These are phyloP conservation scores for Syncerus caffer DNA, from an alignment of 2,797 vertebrate genomes.

Conservation along the genomic window DNA sequence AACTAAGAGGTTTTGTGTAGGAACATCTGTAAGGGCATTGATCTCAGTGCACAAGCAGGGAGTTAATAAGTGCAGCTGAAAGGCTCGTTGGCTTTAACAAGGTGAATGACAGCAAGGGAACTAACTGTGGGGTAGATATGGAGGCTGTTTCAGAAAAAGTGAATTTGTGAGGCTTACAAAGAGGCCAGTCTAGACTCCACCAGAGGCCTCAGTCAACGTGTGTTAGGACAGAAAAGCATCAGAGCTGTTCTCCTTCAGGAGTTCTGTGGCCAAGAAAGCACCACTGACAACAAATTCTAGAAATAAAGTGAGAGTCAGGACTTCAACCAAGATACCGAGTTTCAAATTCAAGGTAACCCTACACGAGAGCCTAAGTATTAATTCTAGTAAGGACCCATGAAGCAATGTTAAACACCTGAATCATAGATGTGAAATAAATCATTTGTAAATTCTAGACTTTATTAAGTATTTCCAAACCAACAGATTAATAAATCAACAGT, in stretches of 20 bases:
- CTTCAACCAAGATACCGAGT: neutral
- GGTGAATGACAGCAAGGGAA: neutral
- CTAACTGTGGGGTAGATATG: neutral
- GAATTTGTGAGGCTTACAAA: too few species aligned
- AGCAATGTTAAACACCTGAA: neutral
- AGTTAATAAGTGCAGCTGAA: neutral
- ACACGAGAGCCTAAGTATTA: neutral
- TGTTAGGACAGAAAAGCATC: neutral
- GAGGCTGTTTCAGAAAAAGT: neutral
- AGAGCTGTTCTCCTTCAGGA: neutral
- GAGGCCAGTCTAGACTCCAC: too few species aligned
- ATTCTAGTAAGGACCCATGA: neutral
- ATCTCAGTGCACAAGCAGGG: neutral
- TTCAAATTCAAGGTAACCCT: neutral
- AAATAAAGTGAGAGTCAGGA: neutral
- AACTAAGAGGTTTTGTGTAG: neutral
- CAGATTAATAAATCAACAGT: neutral
- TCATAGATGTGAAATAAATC: neutral
- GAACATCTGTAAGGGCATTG: neutral
- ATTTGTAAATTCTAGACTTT: neutral
- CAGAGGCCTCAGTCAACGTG: fast-evolving
- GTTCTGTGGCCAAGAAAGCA: neutral
- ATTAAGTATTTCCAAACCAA: neutral
- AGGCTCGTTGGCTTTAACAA: neutral
- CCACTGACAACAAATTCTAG: neutral